Conservation (phyloP, 1,140 invertebrate genomes). For the honey bee (Apis mellifera) region DNA sequence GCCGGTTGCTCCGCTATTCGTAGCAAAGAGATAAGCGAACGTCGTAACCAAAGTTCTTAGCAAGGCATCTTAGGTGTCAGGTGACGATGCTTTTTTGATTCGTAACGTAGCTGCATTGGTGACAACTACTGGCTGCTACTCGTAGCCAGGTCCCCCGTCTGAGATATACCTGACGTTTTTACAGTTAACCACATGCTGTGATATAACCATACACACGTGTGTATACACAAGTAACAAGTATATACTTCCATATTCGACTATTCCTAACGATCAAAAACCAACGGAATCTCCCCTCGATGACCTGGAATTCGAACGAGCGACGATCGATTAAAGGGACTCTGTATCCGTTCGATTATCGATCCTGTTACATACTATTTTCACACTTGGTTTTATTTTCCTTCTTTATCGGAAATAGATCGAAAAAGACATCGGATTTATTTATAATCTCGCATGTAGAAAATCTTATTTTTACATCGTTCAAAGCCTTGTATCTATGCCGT, state of each 20-base stretch:
- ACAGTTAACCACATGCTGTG: slow-evolving; percentile 67
- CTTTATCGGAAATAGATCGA: neutral
- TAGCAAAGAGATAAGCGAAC: neutral
- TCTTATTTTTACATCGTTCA: too few relatives aligned
- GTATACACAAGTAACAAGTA: neutral
- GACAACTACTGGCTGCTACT: slow-evolving; percentile 53
- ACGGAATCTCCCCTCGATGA: slow-evolving; percentile 21
- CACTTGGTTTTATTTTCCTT: neutral
- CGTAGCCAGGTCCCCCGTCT: slow-evolving; percentile 28
- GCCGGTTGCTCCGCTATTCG: neutral
- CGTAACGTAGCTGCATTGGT: slow-evolving; percentile 13
- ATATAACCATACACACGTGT: slow-evolving; percentile 63
- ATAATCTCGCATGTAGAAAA: too few relatives aligned
- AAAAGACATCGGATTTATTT: too few relatives aligned
- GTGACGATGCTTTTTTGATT: slow-evolving; percentile 58
- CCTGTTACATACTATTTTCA: too few relatives aligned
- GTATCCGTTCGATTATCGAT: neutral
- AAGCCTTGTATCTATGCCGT: too few relatives aligned
- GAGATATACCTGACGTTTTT: slow-evolving; percentile 58
- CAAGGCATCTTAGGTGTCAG: slow-evolving; percentile 57
- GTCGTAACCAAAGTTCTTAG: slow-evolving; percentile 4
- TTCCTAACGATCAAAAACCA: neutral
- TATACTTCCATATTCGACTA: slow-evolving; percentile 19
- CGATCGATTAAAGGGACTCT: neutral
- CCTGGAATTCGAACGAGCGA: neutral